Evolutionary conservation across 2,888 invertebrate genomes (phyloP).

Genomic region (Troides oblongomaculatus): DNA sequence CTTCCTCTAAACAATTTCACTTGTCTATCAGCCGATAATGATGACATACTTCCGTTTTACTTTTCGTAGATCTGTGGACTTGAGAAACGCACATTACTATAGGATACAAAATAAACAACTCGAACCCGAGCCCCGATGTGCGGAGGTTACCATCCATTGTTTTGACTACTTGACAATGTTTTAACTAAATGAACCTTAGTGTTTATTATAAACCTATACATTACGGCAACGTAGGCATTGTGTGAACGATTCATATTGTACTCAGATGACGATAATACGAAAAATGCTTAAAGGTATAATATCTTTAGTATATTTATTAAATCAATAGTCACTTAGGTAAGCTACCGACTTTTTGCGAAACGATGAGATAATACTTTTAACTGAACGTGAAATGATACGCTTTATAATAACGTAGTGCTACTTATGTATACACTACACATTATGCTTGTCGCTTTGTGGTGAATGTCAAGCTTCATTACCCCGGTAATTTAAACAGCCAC

Average conservation of each 20-base stretch:
- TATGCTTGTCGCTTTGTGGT: too few species aligned
- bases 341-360: too few species aligned
- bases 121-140: not conserved
- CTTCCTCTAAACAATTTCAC: too few species aligned
- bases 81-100: not conserved
- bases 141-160: not conserved
- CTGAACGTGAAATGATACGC: too few species aligned
- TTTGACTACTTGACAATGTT: slow-evolving; percentile 6
- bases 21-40: too few species aligned
- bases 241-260: slow-evolving; percentile 5
- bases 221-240: not conserved
- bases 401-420: too few species aligned
- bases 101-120: not conserved
- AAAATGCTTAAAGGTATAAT: not conserved
- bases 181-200: slow-evolving; percentile 1
- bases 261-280: slow-evolving; percentile 1
- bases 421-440: too few species aligned
- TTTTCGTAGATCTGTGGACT: not conserved
- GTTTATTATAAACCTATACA: slow-evolving; percentile 7
- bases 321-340: too few species aligned
- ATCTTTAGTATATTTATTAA: not conserved
- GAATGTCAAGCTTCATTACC: too few species aligned
- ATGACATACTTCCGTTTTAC: not conserved
- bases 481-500: too few species aligned
- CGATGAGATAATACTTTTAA: too few species aligned